phyloP scores from a whole-genome alignment of 2,797 vertebrate genomes.

The Pangasius macronema region DNA sequence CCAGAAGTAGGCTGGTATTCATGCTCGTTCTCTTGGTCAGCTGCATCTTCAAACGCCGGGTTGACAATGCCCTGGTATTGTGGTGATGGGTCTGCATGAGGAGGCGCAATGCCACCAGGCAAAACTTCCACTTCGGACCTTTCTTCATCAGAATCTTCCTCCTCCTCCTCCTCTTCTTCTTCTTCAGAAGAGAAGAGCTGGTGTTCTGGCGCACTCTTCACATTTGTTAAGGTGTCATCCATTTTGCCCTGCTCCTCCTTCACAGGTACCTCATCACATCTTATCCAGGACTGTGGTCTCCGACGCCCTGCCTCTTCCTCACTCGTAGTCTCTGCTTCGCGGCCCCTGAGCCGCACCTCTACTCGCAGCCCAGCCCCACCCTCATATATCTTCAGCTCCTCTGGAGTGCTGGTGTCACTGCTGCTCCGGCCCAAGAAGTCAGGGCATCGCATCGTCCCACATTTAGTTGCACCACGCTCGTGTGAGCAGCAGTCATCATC shows the following conservation, averaged over 20 bases:
- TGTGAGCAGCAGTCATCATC: slow-evolving; percentile 95
- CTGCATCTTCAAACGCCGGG: slow-evolving; percentile 89
- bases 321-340: slow-evolving; percentile 84
- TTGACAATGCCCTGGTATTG: slow-evolving; percentile 94
- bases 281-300: slow-evolving; percentile 80
- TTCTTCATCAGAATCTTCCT: slow-evolving; percentile 94
- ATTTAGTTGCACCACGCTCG: slow-evolving; percentile 89
- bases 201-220: slow-evolving; percentile 80
- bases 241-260: slow-evolving; percentile 69
- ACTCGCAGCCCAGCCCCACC: slow-evolving; percentile 86
- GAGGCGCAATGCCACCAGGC: slow-evolving; percentile 64
- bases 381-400: slow-evolving; percentile 93
- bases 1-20: slow-evolving; percentile 79
- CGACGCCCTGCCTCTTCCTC: slow-evolving; percentile 85
- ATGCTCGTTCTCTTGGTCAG: slow-evolving; percentile 81
- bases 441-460: slow-evolving; percentile 91
- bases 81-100: slow-evolving; percentile 68
- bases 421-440: slow-evolving; percentile 98
- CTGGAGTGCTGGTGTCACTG: slow-evolving; percentile 97
- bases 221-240: slow-evolving; percentile 66
- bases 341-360: slow-evolving; percentile 83
- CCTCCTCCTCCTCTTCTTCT: slow-evolving; percentile 83
- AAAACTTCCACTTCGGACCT: slow-evolving; percentile 92
- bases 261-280: slow-evolving; percentile 65
- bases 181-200: slow-evolving; percentile 91